Base-by-base conservation (phyloP, 2,797 vertebrate genomes). In the Phyllotis vaccarum region DNA sequence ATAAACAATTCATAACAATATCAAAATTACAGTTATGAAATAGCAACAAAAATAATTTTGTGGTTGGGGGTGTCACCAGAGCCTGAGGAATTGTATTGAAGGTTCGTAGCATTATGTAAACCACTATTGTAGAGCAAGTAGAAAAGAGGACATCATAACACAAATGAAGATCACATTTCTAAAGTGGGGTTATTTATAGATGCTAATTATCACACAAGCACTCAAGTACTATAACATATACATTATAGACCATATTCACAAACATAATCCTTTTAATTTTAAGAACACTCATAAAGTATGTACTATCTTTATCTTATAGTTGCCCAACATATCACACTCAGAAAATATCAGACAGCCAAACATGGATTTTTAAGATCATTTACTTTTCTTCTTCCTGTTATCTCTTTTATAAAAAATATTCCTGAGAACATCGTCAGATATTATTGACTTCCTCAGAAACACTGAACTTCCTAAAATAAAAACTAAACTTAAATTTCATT, bases 221-320 rank as follows among this genome's bases (percentile, higher is more conserved):
- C 52, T 56, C 3, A 2, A 62, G 17, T 21, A 34, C 60, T 83
- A 22, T 72, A 72, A 81, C 3, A 92, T 56, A 5, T 5, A 58
- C 3, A 46, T 64, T 76, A 62, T 40, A n/a, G 22, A 49, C 9
- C 12, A 76, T 9, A 80, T 13, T 88, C 90, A 31, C 31, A 86
- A 86, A 79, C 34, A 76, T n/a, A 89, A 62, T 74, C 93, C 17
- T 95, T 62, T 93, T 80, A 82, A 76, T 90, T 95, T 83, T 70
- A 13, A 66, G 40, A 92, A 58, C 0, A 85, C 6, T 56, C 16
- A 80, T 43, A 29, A 86, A 66, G 2, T 29, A 29, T 43, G 2
- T 62, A 17, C 66, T 72, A 80, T 60, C 80, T 14, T 70, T n/a
- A 82, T 93, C 80, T 74, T 68, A 60, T 34, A 75, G 58, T 21